Percentiles rank a stretch among this genome's conserved stretches.
These are phyloP conservation scores for Ptychochromis oligacanthus DNA, from an alignment of 2,113 vertebrate genomes.

Conservation along the genomic window DNA sequence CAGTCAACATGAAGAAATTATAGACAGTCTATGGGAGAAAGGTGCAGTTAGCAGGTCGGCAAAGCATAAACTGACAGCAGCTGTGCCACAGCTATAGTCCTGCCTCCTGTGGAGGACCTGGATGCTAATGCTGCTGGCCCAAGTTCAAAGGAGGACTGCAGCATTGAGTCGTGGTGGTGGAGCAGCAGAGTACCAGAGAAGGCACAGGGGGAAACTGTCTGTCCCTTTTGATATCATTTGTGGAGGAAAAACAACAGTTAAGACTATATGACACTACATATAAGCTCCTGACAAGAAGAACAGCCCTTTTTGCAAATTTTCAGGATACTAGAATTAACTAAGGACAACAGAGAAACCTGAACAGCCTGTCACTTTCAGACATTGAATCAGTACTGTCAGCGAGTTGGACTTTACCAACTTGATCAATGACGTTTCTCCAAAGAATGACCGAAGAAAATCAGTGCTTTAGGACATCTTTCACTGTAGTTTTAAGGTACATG, in stretches of 20 bases:
- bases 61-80: not conserved
- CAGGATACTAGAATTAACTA: not conserved
- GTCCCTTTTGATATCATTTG: not conserved
- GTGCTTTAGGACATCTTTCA: not conserved
- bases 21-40: not conserved
- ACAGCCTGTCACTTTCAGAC: too few species aligned
- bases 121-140: not conserved
- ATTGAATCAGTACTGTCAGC: too few species aligned
- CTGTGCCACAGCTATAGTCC: not conserved
- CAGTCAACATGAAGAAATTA: too few species aligned
- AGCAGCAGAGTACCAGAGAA: not conserved
- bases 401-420: not conserved
- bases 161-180: not conserved
- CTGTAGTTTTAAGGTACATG: not conserved
- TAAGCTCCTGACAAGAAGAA: not conserved
- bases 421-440: accelerated
- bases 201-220: not conserved
- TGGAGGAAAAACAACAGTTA: not conserved
- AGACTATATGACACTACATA: not conserved
- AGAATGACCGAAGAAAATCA: not conserved
- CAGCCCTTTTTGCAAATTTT: not conserved
- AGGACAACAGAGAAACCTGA: too few species aligned
- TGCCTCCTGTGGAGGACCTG: not conserved
- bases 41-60: not conserved
- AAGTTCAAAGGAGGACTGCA: not conserved